Evolutionary conservation across 2,888 invertebrate species (phyloP).

Genomic region (Nycteola revayana): DNA sequence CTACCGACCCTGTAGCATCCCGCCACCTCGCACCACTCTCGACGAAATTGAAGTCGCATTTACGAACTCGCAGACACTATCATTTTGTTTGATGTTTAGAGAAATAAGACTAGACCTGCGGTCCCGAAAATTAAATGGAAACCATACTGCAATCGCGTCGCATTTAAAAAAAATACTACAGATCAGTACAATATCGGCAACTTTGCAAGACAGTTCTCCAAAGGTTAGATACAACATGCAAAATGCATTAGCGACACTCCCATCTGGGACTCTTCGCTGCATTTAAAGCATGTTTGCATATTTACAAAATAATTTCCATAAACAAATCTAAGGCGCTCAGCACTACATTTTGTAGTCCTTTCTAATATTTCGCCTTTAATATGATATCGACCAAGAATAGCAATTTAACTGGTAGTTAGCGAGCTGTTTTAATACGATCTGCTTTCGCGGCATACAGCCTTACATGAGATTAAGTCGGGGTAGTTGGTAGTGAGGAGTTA

Average conservation of each 20-base stretch:
- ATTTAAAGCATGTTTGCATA: conserved; percentile 13
- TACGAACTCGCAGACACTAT: conserved; percentile 55
- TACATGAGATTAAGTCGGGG: conserved; percentile 77
- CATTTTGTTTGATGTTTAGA: conserved; percentile 47
- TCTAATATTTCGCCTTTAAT: no score
- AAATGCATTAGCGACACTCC: conserved; percentile 63
- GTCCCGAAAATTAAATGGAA: conserved; percentile 20
- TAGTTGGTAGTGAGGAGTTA: conserved; percentile 58
- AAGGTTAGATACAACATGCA: conserved; percentile 48
- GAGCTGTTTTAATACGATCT: conserved; percentile 63
- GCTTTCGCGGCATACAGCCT: conserved; percentile 65
- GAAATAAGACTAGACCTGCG: conserved; percentile 6
- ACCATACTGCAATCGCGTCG: conserved; percentile 14
- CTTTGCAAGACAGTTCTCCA: conserved; percentile 33
- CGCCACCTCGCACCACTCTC: conserved; percentile 59
- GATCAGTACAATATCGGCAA: conserved; percentile 28
- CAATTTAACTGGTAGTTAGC: conserved; percentile 50
- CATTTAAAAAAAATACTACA: conserved; percentile 18
- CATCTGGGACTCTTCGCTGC: conserved; percentile 47
- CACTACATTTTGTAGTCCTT: no score
- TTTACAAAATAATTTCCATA: conserved; percentile 16
- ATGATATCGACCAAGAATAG: conserved; percentile 4
- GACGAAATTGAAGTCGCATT: conserved; percentile 76
- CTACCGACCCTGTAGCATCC: conserved; percentile 38
- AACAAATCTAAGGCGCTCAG: not conserved